Base-by-base conservation (phyloP, 2,888 invertebrate genomes). In the Chaetoderma sp. region DNA sequence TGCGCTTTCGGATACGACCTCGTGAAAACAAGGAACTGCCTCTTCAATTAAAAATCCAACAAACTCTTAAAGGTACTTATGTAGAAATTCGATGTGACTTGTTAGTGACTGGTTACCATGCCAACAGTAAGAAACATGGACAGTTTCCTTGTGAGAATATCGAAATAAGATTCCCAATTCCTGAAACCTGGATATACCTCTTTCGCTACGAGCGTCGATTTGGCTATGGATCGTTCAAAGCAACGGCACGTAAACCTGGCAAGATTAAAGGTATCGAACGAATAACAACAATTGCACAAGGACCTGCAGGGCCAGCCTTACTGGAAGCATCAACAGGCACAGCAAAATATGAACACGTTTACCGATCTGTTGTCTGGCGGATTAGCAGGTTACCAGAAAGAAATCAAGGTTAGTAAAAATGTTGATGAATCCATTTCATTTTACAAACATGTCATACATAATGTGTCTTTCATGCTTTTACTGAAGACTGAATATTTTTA, bases 331-430 rank as follows among this genome's bases (percentile, higher is more conserved):
- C 98, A 13, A 96, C 96, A 0, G 97, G 54, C 92, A 82, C 95
- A 86, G 98, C 99, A 63, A 99, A 99, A 88, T 99, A 99, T 88
- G 98, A 99, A 88, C 98, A 98, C 88, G 95, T 98, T 84, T 97
- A 97, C 88, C 91, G 94, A 72, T 92, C 98, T 65, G 94, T 99
- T 78, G 98, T 99, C 32, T 99, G 99, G 99, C 90, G 99, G 77
- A 98, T 99, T 90, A 93, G 96, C 8, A 90, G 98, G 59, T 90
- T 99, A 79, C 99, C 99, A 61, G 98, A 98, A 87, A 96, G 98
- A 88, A 98, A 98, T 73, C 98, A 99, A 90, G 98, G 97, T 95
- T 84, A 74, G 71, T 45, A 16, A n/a, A n/a, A n/a, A n/a, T n/a
- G n/a, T n/a, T n/a, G n/a, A n/a, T n/a, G n/a, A n/a, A n/a, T 52